Base-by-base conservation (phyloP, 2,888 invertebrate species). In the Antheraea assamensis region DNA sequence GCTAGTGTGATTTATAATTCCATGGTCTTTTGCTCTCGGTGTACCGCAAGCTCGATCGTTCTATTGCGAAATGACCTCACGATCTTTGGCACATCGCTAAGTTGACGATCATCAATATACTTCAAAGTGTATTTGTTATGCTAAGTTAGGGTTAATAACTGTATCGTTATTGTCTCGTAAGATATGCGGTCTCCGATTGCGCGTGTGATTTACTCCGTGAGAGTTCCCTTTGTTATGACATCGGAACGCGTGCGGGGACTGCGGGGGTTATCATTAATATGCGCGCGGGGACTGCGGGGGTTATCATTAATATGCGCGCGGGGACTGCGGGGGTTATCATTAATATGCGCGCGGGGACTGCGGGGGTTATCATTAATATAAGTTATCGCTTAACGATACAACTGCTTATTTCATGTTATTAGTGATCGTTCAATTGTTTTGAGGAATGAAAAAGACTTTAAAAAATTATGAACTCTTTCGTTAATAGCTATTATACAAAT, bases 21-120 rank as follows among this genome's bases (percentile, higher is more conserved):
- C 4, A 55, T 55, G 5, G 7, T 3, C 42, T 10, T 42, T 75
- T n/a, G 71, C 74, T 76, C 87, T 76, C 77, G 73, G 81, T 90
- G 78, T 77, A 70, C 72, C 75, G 27, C 75, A 17, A 72, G 72
- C 80, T 77, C 78, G 75, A 76, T 30, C 71, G 70, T 78, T 76
- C 17, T 78, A 85, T 89, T 87, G 83, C 85, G 83, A 85, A 84
- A 84, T 80, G 83, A 84, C 84, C 83, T 83, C 88, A 88, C 88
- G 88, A 88, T 84, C 83, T 82, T 82, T 78, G 82, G 82, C 83
- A 85, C 83, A 84, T 87, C 86, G 83, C 82, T 79, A 75, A 75
- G 74, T 76, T 74, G 73, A 81, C 79, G 81, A 81, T 86, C 90
- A 90, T 91, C 86, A 88, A 88, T 89, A 88, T 78, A 82, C 86